Conservation (phyloP, 2,113 vertebrate genomes). For the Sebastes fasciatus region DNA sequence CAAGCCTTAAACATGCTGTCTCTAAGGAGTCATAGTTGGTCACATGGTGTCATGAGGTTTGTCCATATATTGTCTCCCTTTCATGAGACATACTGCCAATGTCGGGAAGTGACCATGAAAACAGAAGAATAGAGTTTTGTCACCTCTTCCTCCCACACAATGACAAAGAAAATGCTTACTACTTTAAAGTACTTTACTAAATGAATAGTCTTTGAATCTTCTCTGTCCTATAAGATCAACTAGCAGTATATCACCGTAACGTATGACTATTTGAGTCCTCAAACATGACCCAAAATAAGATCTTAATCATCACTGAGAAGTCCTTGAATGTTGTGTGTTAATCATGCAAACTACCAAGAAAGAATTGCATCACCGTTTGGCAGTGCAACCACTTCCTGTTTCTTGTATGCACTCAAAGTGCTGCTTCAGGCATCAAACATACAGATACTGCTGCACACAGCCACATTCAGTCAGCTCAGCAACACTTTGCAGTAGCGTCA, state of each 20-base stretch:
- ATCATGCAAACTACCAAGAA: slow-evolving; percentile 6
- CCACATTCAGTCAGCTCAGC: slow-evolving; percentile 5
- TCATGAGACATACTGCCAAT: neutral
- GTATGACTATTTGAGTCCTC: neutral
- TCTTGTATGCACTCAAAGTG: neutral
- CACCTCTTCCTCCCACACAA: neutral
- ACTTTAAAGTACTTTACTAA: neutral
- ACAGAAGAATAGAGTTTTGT: neutral
- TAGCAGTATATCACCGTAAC: neutral
- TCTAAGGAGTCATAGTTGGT: neutral
- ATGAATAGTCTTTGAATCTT: neutral
- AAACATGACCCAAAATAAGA: neutral
- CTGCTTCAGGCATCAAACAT: slow-evolving; percentile 1
- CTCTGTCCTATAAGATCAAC: neutral
- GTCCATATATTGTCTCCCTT: neutral
- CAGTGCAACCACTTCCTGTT: slow-evolving; percentile 11
- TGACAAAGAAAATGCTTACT: neutral
- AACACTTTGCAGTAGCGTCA: accelerated
- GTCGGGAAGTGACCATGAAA: neutral
- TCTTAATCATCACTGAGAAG: neutral
- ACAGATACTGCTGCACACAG: neutral
- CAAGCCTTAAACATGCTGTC: neutral
- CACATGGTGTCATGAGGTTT: neutral
- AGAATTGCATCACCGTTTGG: neutral
- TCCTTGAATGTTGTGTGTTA: neutral